Evolutionary conservation across 2,113 vertebrate species (phyloP).

Genomic region (Rhodinocichla rosea): DNA sequence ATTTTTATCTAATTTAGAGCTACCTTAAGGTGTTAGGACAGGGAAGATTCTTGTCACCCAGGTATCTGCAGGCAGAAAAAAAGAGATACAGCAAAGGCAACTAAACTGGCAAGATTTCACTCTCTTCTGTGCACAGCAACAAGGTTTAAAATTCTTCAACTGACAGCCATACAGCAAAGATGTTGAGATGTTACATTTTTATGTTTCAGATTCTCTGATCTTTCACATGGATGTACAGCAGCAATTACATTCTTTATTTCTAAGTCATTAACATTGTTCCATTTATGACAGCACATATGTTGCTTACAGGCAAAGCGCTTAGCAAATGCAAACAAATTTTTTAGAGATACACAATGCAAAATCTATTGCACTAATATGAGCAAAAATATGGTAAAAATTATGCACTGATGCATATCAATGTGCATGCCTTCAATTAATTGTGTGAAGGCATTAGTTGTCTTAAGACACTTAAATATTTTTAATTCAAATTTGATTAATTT

Average conservation of each 20-base stretch:
- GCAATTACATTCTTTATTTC: not conserved
- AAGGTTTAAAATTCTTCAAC: not conserved
- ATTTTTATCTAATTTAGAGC: not conserved
- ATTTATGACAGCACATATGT: not conserved
- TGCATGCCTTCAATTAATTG: not conserved
- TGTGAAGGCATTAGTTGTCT: not conserved
- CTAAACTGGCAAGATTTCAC: not conserved
- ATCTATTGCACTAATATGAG: not conserved
- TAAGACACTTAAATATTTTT: not conserved
- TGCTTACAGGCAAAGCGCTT: not conserved
- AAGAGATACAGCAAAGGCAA: not conserved
- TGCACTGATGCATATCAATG: not conserved
- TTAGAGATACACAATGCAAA: not conserved
- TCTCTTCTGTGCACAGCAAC: not conserved
- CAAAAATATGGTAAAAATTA: not conserved
- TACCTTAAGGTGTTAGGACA: not conserved
- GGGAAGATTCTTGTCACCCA: not conserved
- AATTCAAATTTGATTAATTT: not conserved
- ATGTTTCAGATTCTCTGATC: not conserved
- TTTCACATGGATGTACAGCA: not conserved
- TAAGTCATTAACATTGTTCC: not conserved
- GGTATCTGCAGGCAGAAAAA: not conserved
- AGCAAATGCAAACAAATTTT: not conserved
- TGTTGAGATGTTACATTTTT: not conserved
- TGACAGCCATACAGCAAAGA: not conserved